Evolutionary conservation across 2,888 invertebrate species (phyloP), one percentile per base, ranked within the genome.

Genomic region (Sinotaia quadrata): DNA sequence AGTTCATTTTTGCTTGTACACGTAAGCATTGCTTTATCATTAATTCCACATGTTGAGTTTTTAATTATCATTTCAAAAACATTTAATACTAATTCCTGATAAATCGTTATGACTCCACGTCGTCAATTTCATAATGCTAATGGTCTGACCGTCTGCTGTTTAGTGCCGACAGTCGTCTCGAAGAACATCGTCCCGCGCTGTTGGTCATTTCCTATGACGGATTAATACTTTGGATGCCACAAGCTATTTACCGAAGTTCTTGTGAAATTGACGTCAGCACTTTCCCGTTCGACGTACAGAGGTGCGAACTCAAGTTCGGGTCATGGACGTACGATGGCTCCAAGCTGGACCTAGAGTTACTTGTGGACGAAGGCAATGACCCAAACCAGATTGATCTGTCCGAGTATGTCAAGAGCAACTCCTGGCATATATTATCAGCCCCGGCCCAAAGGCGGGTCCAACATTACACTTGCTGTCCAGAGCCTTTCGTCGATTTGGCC

Each of bases 251-350:
- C 79, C 84, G 84, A 74, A 86, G 85, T 67, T 84, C 87, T 36
- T 88, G 88, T 74, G 79, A 82, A 69, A 85, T 88, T 47, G 86
- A 88, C 75, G 87, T 87, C 41, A 79, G 76, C 27, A 79, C 86
- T 62, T 88, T 88, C 75, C 88, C 88, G 5, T 88, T 87, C 71
- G 88, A 88, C 75, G 78, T 82, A 37, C 88, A 88, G 75, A 75
- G 69, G n/a, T 88, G 88, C 76, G 69, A 78, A 18, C 75, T 88
- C 37, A 88, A 88, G 79, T 88, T 88, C 72, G 87, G 87, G 58
- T 85, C 86, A 4, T 88, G 88, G 88, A 84, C 87, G 3, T 85
- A 88, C 77, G 84, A 84, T 63, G 86, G 86, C 21, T 73, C 76
- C 66, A 80, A 85, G 71, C 63, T 87, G 60, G 82, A 87, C 72